A percentile compares a stretch with the other conserved stretches of the same genome.
Conservation (phyloP, 1,140 invertebrate genomes). For the Luehdorfia chinensis region DNA sequence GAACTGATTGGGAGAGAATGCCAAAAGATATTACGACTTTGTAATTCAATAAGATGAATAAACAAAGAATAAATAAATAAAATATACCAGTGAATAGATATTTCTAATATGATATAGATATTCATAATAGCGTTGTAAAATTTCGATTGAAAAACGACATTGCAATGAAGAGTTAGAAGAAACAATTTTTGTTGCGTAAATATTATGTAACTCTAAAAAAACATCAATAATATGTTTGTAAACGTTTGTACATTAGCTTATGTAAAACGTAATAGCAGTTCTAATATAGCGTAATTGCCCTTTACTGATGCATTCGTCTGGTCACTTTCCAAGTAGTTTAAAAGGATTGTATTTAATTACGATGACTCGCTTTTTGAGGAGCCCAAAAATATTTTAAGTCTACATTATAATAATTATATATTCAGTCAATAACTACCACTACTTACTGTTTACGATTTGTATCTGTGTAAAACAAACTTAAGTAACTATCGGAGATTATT, state of each 20-base stretch:
- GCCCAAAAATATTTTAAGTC: constrained; percentile 55
- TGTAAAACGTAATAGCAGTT: constrained; percentile 10
- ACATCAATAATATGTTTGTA: background rate
- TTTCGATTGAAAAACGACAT: too few relatives aligned
- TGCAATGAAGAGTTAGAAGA: too few relatives aligned
- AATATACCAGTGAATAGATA: too few relatives aligned
- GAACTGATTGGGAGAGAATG: too few relatives aligned
- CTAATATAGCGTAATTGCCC: constrained; percentile 32
- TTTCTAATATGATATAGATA: too few relatives aligned
- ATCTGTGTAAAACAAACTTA: constrained; percentile 20
- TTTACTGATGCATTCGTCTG: constrained; percentile 28
- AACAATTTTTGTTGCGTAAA: too few relatives aligned
- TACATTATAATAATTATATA: constrained; percentile 69
- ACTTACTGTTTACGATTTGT: constrained; percentile 25
- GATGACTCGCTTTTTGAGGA: constrained; percentile 54
- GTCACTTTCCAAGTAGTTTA: constrained; percentile 23
- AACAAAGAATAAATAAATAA: too few relatives aligned
- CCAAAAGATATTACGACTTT: too few relatives aligned
- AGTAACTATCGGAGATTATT: constrained; percentile 1
- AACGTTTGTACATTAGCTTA: constrained; percentile 4
- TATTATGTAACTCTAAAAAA: background rate
- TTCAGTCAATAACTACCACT: constrained; percentile 35
- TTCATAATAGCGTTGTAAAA: too few relatives aligned
- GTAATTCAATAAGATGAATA: too few relatives aligned
- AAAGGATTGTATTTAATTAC: constrained; percentile 69